Conservation (phyloP, 2,888 invertebrate genomes). For the Netelia melanura region DNA sequence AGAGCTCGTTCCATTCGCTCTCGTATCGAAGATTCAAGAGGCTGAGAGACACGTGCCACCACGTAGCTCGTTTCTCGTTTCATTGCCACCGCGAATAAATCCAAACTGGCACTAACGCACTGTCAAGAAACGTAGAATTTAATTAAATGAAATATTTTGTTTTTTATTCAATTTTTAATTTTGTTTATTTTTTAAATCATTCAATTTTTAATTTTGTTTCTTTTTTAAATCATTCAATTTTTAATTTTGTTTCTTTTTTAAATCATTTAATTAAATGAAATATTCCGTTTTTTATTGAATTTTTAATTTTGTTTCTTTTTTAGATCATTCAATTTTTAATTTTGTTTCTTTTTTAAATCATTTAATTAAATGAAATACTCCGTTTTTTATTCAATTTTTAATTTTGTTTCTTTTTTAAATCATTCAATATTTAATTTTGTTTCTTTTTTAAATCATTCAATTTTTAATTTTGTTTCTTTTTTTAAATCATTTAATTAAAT, state of each 20-base stretch:
- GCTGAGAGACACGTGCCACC: constrained; percentile 39
- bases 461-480: background rate
- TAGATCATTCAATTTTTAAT: background rate
- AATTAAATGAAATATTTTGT: background rate
- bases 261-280: too few species aligned
- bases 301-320: background rate
- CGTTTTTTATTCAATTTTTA: background rate
- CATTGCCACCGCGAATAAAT: constrained; percentile 38
- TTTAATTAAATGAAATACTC: background rate
- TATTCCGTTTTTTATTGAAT: background rate
- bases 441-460: too few species aligned
- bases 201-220: too few species aligned
- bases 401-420: background rate
- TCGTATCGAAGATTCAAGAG: constrained; percentile 43
- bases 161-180: background rate
- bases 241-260: background rate
- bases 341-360: background rate
- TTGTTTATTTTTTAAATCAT: background rate
- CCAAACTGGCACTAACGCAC: constrained; percentile 4
- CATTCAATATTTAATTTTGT: too few species aligned
- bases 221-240: too few species aligned
- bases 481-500: background rate
- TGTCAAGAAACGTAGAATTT: too few species aligned
- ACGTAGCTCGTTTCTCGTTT: constrained; percentile 2
- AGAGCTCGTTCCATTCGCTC: background rate